Evolutionary conservation across 1,140 invertebrate genomes (phyloP).

Genomic region (Drosophila sp.): DNA sequence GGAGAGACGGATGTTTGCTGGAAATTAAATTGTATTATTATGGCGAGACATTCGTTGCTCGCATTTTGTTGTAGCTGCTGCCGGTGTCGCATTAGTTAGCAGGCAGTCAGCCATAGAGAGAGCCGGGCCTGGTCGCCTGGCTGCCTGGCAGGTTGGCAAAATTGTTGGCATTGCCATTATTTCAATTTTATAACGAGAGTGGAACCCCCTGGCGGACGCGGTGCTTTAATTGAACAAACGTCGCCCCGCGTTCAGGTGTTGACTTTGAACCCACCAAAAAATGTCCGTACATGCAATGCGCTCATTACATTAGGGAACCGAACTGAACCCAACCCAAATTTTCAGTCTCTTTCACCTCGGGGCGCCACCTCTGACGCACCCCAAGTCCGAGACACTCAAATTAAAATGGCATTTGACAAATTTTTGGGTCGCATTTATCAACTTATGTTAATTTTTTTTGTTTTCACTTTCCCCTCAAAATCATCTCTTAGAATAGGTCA

Average conservation of each 20-base stretch:
- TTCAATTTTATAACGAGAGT: conserved; percentile 54
- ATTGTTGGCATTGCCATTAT: conserved; percentile 52
- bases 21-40: conserved; percentile 84
- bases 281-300: conserved; percentile 67
- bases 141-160: conserved; percentile 12
- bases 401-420: conserved; percentile 78
- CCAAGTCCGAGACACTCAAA: conserved; percentile 50
- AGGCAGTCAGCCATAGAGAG: conserved; percentile 43
- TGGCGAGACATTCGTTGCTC: conserved; percentile 77
- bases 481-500: neutral
- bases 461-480: neutral
- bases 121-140: too few species aligned
- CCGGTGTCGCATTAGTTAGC: conserved; percentile 74
- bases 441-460: conserved; percentile 62
- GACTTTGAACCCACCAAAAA: conserved; percentile 64
- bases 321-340: conserved; percentile 20
- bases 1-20: conserved; percentile 74
- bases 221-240: conserved; percentile 71
- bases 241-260: conserved; percentile 62
- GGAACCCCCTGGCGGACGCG: conserved; percentile 36
- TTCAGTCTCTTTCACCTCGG: neutral
- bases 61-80: conserved; percentile 52
- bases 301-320: conserved; percentile 72
- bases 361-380: neutral
- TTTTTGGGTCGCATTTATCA: conserved; percentile 70